phyloP scores from a whole-genome alignment of 2,797 vertebrate species.

The Lagorchestes hirsutus region DNA sequence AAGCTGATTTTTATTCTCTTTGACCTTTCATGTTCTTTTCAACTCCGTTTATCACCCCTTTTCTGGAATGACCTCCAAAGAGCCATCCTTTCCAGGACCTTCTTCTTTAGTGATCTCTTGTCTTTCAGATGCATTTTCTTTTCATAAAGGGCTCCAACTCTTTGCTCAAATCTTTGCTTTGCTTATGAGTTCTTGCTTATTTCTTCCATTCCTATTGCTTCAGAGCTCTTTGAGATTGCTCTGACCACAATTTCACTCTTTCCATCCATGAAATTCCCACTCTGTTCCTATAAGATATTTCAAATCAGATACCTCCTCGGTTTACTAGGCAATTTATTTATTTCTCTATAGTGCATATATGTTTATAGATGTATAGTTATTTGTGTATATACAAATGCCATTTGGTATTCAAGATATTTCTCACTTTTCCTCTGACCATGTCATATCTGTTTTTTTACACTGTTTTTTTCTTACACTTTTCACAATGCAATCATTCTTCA shows the following conservation, averaged over 20 bases:
- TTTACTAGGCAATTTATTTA: background rate
- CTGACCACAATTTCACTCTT: background rate
- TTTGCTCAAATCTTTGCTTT: background rate
- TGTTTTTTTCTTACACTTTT: background rate
- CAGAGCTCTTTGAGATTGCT: constrained; percentile 13
- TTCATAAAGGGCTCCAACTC: background rate
- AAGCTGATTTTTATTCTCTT: constrained; percentile 43
- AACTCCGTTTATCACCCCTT: constrained; percentile 40
- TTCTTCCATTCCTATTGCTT: constrained; percentile 17
- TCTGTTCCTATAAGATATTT: constrained; percentile 1
- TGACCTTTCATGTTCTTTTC: constrained; percentile 58
- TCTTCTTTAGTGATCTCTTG: constrained; percentile 30
- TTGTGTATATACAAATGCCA: background rate
- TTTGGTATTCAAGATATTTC: background rate
- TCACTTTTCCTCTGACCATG: constrained; percentile 22
- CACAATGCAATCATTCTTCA: background rate
- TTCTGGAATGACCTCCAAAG: constrained; percentile 52
- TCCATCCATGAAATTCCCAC: background rate
- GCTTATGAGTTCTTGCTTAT: constrained; percentile 52
- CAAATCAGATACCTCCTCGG: background rate
- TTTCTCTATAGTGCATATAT: background rate
- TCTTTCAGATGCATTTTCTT: constrained; percentile 61
- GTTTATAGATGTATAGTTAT: background rate
- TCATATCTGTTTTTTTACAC: background rate
- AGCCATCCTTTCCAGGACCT: constrained; percentile 60